A percentile compares a stretch with the other conserved stretches of the same genome.
phyloP scores from a whole-genome alignment of 2,797 vertebrate genomes.

The Ctenopoma multispine region DNA sequence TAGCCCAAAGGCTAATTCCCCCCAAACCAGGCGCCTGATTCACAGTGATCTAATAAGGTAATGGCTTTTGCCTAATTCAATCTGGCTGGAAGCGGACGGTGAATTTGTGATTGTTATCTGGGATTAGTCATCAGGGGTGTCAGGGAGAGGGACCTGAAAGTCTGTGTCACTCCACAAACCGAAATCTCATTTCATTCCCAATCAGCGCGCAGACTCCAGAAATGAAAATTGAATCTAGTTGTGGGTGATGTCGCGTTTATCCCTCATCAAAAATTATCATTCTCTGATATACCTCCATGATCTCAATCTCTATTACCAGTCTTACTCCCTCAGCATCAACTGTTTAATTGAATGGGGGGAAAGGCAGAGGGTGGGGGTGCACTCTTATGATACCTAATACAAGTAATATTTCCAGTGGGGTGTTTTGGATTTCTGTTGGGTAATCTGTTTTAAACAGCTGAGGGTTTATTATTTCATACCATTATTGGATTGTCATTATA shows the following conservation, averaged over 20 bases:
- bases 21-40: constrained; percentile 69
- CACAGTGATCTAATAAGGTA: constrained; percentile 82
- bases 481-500: constrained; percentile 75
- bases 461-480: constrained; percentile 78
- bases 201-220: constrained; percentile 74
- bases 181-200: constrained; percentile 83
- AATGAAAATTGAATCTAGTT: constrained; percentile 78
- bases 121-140: constrained; percentile 77
- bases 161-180: constrained; percentile 73
- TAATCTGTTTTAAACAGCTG: constrained; percentile 79
- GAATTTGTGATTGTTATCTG: constrained; percentile 80
- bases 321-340: constrained; percentile 64
- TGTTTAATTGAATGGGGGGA: constrained; percentile 74
- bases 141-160: constrained; percentile 63
- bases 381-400: constrained; percentile 77
- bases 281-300: constrained; percentile 73
- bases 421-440: constrained; percentile 79
- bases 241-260: constrained; percentile 73
- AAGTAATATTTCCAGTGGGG: constrained; percentile 76
- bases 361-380: constrained; percentile 48
- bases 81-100: constrained; percentile 77
- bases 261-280: constrained; percentile 78
- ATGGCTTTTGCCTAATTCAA: constrained; percentile 82
- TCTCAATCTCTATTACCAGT: constrained; percentile 66
- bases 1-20: constrained; percentile 70